Evolutionary conservation across 2,113 vertebrate genomes (phyloP).

Genomic region (Pelobates fuscus): DNA sequence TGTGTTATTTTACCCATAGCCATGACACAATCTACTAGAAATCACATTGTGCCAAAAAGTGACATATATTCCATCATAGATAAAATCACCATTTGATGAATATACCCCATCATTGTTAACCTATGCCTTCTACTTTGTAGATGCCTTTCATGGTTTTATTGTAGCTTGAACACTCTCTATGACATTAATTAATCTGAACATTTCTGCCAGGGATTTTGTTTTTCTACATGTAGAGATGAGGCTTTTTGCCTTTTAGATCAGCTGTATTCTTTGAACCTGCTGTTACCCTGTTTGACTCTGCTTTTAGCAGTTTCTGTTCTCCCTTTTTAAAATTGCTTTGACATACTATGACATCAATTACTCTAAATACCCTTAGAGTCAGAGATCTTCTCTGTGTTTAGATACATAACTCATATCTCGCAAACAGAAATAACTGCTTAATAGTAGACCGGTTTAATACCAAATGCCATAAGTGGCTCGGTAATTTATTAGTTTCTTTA

Average conservation of each 20-base stretch:
- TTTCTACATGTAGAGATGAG: slow-evolving; percentile 13
- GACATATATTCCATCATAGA: slow-evolving; percentile 2
- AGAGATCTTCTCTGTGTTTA: slow-evolving; percentile 28
- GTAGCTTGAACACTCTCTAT: slow-evolving; percentile 22
- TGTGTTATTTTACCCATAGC: background rate
- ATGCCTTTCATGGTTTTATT: background rate
- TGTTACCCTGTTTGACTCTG: slow-evolving; percentile 40
- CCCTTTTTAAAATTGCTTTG: slow-evolving; percentile 36
- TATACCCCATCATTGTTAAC: background rate
- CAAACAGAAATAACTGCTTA: slow-evolving; percentile 29
- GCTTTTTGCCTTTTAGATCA: slow-evolving; percentile 27
- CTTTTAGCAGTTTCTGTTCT: slow-evolving; percentile 41
- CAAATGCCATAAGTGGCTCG: background rate
- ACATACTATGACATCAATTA: slow-evolving; percentile 39
- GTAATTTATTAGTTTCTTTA: background rate
- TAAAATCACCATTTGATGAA: slow-evolving; percentile 14
- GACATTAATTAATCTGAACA: slow-evolving; percentile 42
- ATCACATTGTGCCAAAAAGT: background rate
- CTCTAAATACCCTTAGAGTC: slow-evolving; percentile 34
- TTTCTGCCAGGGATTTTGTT: slow-evolving; percentile 38
- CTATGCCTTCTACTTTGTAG: background rate
- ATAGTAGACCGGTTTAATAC: slow-evolving; percentile 1
- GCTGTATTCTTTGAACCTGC: slow-evolving; percentile 33
- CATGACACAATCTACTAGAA: background rate
- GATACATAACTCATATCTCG: slow-evolving; percentile 23